These are phyloP conservation scores for Drosophila ficusphila DNA, from an alignment of 1,140 invertebrate species.

Conservation along the genomic window DNA sequence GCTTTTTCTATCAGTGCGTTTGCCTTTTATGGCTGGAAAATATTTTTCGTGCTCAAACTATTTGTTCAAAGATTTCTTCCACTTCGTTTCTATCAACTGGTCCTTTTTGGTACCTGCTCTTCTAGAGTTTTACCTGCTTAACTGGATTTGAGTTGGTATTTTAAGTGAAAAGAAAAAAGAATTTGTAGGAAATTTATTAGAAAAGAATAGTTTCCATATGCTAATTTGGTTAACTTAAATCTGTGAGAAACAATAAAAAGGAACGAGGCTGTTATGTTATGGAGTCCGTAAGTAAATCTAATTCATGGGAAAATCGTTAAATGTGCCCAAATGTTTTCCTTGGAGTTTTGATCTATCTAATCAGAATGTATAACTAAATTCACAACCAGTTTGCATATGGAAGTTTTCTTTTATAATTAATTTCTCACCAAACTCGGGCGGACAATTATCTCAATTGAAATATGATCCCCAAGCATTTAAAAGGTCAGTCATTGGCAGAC, in stretches of 20 bases:
- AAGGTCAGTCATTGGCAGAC: constrained; percentile 31
- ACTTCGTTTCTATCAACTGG: neutral
- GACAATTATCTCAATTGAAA: constrained; percentile 14
- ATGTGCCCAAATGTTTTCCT: too few relatives aligned
- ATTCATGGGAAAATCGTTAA: too few relatives aligned
- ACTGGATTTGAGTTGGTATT: neutral
- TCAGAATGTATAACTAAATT: too few relatives aligned
- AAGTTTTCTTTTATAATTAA: neutral
- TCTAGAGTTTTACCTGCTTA: constrained; percentile 9
- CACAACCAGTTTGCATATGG: neutral
- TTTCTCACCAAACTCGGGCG: neutral
- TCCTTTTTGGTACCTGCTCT: constrained; percentile 14
- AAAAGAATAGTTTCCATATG: constrained; percentile 5
- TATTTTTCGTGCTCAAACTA: neutral
- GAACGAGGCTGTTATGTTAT: too few relatives aligned
- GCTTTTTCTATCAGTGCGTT: neutral
- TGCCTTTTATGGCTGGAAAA: neutral
- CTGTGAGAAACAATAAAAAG: too few relatives aligned
- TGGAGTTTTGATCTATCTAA: too few relatives aligned
- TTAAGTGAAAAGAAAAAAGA: neutral
- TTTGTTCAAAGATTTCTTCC: neutral
- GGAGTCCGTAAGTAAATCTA: too few relatives aligned
- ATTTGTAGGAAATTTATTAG: neutral
- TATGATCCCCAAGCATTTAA: constrained; percentile 5
- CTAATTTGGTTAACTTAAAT: neutral